These are phyloP conservation scores for Phenganax stokvisi DNA, from an alignment of 92 coral and sea anemone species.

Conservation along the genomic window DNA sequence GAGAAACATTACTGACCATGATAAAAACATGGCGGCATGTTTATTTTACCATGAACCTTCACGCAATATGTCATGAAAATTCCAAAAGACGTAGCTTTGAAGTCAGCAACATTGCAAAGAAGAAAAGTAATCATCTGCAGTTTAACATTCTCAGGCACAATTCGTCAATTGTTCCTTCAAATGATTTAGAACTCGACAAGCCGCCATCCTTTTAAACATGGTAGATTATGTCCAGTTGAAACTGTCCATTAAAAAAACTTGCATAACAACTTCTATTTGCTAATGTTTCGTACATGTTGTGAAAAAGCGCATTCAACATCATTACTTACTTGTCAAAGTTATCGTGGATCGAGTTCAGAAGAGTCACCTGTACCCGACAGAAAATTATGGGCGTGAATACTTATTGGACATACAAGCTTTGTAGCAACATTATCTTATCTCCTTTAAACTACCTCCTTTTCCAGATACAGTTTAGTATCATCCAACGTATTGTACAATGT, in stretches of 20 bases:
- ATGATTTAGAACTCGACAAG: too few relatives aligned
- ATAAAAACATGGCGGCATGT: too few relatives aligned
- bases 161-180: too few relatives aligned
- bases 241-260: not conserved
- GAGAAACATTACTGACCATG: too few relatives aligned
- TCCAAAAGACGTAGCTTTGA: too few relatives aligned
- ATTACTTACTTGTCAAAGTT: constrained; percentile 86
- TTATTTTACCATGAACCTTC: too few relatives aligned
- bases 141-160: too few relatives aligned
- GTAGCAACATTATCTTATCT: not conserved
- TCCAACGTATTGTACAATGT: constrained; percentile 94
- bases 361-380: constrained; percentile 59
- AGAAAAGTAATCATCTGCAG: too few relatives aligned
- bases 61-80: too few relatives aligned
- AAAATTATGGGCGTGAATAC: not conserved
- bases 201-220: too few relatives aligned
- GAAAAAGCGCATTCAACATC: not conserved
- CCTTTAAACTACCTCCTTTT: constrained; percentile 65
- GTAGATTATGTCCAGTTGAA: not conserved
- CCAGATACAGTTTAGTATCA: constrained; percentile 91
- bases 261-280: too few relatives aligned
- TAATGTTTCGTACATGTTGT: not conserved
- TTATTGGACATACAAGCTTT: not conserved
- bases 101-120: too few relatives aligned
- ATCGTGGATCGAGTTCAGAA: constrained; percentile 92